Percentiles rank a stretch among this genome's conserved stretches.
phyloP scores from a whole-genome alignment of 2,113 vertebrate genomes.

The Pristiophorus japonicus region DNA sequence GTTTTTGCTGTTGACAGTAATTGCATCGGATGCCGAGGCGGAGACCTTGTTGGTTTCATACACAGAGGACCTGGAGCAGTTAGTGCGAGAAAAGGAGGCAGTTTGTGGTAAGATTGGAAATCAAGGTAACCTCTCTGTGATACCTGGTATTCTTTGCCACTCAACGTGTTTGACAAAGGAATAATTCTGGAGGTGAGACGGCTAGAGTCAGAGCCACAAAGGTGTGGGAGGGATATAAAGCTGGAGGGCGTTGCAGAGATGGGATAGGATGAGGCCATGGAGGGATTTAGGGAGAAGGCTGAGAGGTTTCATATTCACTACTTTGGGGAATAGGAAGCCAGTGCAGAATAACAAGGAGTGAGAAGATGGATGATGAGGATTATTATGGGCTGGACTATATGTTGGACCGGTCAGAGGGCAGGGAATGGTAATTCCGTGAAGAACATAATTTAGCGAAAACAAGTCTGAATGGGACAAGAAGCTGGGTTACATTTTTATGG shows the following conservation, averaged over 20 bases:
- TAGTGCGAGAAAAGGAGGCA: not conserved
- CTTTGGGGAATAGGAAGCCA: not conserved
- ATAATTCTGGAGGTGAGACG: not conserved
- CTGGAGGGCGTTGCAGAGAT: not conserved
- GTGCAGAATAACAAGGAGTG: not conserved
- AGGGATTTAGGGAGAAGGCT: not conserved
- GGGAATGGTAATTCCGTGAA: not conserved
- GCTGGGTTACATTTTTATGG: not conserved
- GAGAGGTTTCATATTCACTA: not conserved
- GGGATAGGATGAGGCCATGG: not conserved
- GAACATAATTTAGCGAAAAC: not conserved
- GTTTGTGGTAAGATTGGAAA: not conserved
- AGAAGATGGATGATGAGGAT: not conserved
- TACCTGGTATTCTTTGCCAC: too few species aligned
- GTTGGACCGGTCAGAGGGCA: not conserved
- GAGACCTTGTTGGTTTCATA: not conserved
- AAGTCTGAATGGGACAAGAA: not conserved
- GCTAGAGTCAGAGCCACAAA: not conserved
- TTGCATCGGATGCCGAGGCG: slow-evolving; percentile 24
- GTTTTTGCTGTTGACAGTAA: not conserved
- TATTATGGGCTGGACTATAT: not conserved
- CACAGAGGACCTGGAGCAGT: not conserved
- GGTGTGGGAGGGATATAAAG: not conserved
- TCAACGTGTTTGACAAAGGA: not conserved
- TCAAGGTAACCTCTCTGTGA: not conserved